Percentiles rank a stretch among this genome's conserved stretches.
Conservation (phyloP, 1,140 invertebrate genomes). For the Drosophila cardini region DNA sequence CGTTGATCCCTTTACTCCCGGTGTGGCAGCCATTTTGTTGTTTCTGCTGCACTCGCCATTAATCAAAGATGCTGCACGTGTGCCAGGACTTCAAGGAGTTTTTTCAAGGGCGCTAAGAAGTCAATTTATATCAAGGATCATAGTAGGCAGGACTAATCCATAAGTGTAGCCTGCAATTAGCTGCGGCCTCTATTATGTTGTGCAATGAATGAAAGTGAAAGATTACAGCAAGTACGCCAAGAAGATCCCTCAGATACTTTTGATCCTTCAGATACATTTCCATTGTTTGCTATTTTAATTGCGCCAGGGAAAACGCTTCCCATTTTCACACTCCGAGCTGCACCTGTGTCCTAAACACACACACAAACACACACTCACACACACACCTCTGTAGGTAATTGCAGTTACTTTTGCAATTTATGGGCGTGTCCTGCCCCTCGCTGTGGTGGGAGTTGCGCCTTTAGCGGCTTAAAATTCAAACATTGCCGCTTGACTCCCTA, state of each 20-base stretch:
- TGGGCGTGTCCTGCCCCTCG: conserved; percentile 43
- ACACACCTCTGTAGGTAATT: conserved; percentile 51
- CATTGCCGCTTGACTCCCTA: conserved; percentile 26
- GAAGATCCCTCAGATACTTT: neutral
- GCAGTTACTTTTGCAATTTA: conserved; percentile 35
- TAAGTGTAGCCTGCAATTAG: conserved; percentile 34
- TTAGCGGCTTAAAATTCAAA: conserved; percentile 72
- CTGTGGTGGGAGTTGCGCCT: conserved; percentile 74
- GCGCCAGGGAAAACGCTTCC: conserved; percentile 42
- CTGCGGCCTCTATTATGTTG: conserved; percentile 71
- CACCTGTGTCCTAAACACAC: conserved; percentile 29
- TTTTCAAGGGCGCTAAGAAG: conserved; percentile 68
- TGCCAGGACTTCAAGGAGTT: conserved; percentile 23
- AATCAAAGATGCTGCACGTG: conserved; percentile 74
- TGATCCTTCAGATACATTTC: conserved; percentile 1
- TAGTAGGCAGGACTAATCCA: conserved; percentile 37
- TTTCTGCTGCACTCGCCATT: conserved; percentile 53
- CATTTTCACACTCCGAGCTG: conserved; percentile 62
- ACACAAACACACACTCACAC: conserved; percentile 40
- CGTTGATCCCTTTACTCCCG: conserved; percentile 11
- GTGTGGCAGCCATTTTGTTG: conserved; percentile 64
- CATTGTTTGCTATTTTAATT: conserved; percentile 63
- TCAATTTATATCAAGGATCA: conserved; percentile 64
- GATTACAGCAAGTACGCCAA: conserved; percentile 52
- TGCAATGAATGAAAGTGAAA: conserved; percentile 81